phyloP scores from a whole-genome alignment of 2,888 invertebrate genomes.

The Diaperis boleti region DNA sequence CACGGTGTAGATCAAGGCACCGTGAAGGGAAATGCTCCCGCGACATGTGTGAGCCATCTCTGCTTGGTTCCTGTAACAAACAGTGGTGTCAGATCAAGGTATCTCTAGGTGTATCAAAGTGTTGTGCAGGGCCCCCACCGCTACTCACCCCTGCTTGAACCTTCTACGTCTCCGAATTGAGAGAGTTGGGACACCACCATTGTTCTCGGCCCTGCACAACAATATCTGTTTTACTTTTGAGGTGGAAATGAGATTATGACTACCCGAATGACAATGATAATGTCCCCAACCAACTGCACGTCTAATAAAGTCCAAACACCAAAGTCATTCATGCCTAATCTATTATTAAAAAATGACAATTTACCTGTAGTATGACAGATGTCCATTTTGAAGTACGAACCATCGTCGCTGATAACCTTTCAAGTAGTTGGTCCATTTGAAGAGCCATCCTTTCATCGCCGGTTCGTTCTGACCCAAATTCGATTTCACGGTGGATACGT shows the following conservation, averaged over 20 bases:
- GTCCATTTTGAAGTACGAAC: slow-evolving; percentile 98
- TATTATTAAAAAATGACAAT: slow-evolving; percentile 28
- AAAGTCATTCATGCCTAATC: not conserved
- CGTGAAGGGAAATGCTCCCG: slow-evolving; percentile 96
- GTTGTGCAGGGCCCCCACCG: slow-evolving; percentile 62
- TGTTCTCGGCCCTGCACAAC: slow-evolving; percentile 74
- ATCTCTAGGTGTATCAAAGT: no score
- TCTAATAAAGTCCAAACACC: slow-evolving; percentile 1
- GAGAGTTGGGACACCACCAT: slow-evolving; percentile 71
- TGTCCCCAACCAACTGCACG: not conserved
- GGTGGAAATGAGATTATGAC: slow-evolving; percentile 8
- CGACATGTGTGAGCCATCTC: slow-evolving; percentile 99
- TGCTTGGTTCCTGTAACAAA: slow-evolving; percentile 86
- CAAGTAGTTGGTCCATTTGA: slow-evolving; percentile 99
- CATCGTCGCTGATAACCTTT: slow-evolving; percentile 99
- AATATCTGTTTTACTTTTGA: slow-evolving; percentile 39
- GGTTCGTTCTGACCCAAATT: slow-evolving; percentile 73
- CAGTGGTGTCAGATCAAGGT: no score
- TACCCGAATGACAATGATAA: not conserved
- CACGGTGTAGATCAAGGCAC: slow-evolving; percentile 96
- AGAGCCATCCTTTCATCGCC: slow-evolving; percentile 94
- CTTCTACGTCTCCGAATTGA: slow-evolving; percentile 68
- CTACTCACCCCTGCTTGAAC: slow-evolving; percentile 66
- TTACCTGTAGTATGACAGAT: slow-evolving; percentile 95
- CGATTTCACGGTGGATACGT: slow-evolving; percentile 61